Evolutionary conservation across 1,140 invertebrate species (phyloP).

Genomic region (Colletes gigas): DNA sequence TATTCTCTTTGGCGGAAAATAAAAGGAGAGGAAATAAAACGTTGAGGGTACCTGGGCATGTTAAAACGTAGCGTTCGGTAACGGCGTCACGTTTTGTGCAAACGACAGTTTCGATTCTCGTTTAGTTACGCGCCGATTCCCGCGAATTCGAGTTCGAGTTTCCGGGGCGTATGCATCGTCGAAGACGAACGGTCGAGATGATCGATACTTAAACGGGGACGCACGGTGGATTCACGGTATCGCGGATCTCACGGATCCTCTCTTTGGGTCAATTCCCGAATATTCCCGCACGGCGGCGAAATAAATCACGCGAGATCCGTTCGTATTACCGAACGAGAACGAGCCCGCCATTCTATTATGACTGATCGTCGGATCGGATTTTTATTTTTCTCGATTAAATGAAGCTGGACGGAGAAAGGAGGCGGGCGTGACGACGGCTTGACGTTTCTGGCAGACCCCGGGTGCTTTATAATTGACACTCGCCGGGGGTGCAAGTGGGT

Average conservation of each 20-base stretch:
- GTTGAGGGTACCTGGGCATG: too few species aligned
- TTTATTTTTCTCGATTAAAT: conserved; percentile 62
- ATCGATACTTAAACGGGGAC: background rate
- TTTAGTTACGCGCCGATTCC: too few species aligned
- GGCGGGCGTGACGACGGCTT: conserved; percentile 51
- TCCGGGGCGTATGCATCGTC: too few species aligned
- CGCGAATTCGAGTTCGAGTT: too few species aligned
- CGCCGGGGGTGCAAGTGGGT: conserved; percentile 35
- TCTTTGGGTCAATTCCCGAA: background rate
- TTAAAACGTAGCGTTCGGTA: too few species aligned
- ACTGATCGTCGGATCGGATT: conserved; percentile 65
- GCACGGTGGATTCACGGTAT: background rate
- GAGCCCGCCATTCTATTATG: conserved; percentile 60
- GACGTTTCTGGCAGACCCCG: conserved; percentile 54
- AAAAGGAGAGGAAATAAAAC: too few species aligned
- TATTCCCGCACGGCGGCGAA: background rate
- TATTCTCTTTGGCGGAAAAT: too few species aligned
- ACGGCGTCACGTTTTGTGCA: too few species aligned
- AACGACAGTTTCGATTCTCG: too few species aligned
- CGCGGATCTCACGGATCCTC: conserved; percentile 4
- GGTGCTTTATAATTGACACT: conserved; percentile 67
- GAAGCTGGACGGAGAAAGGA: conserved; percentile 42
- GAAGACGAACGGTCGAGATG: too few species aligned
- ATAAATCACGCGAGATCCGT: conserved; percentile 16
- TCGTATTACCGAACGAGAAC: background rate